Evolutionary conservation across 30 jellyfish, hydroid and myxozoan species (phyloP), one percentile per base, ranked within the genome.

Genomic region (Chrysaora quinquecirrha): DNA sequence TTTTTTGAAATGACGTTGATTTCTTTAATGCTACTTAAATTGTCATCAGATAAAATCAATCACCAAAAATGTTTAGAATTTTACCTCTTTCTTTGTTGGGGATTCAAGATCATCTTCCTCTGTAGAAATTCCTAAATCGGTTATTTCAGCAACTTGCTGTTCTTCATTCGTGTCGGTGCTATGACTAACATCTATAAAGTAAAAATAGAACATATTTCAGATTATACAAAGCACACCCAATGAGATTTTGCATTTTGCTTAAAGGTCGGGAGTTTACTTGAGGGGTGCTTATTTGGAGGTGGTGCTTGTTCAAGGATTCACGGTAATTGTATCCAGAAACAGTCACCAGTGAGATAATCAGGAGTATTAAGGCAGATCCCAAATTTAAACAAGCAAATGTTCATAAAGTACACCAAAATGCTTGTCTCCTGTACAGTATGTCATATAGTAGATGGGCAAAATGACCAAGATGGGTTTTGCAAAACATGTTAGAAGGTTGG

Each of bases 31-130:
- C 16, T 43, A 16, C 9, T 43, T 43, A 43, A 43, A 43, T 6
- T 16, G 12, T 43, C 9, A 6, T 43, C 16, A 16, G 9, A 43
- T 43, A 43, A 6, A 6, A 16, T 43, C 9, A 16, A 16, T 9
- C 12, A 43, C 12, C 16, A 43, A 43, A 43, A 43, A 16, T 43
- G 58, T 16, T 43, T 43, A 6, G 58, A 9, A 6, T 43, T 31
- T 25, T 73, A 77, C 88, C 70, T 77, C 88, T 28, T 77, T 72
- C 46, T 33, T 35, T 6, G 62, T 52, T 0, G 71, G 64, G 0
- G 34, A 30, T 22, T 77, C 80, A 14, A 77, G 31, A 0, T 77
- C 88, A 4, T 77, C 88, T 58, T 77, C 88, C 33, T 77, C 80
- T 16, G 52, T 28, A 12, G 79, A 60, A 16, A 25, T 38, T 50